Conservation (phyloP, 2,797 vertebrate species). For the Craterocephalus amniculus region DNA sequence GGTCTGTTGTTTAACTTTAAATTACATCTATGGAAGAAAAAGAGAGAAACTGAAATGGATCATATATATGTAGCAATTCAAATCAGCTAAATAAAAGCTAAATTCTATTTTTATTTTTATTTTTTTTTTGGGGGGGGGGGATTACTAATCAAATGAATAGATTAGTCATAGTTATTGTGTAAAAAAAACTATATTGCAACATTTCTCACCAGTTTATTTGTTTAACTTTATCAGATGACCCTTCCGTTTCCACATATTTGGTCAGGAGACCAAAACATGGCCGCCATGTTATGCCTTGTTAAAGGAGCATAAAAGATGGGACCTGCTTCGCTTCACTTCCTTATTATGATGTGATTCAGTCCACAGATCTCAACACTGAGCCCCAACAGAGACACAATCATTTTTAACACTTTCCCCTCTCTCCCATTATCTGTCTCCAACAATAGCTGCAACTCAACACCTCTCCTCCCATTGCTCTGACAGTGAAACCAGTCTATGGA, state of each 20-base stretch:
- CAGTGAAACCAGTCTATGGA: conserved; percentile 84
- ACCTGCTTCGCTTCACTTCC: conserved; percentile 78
- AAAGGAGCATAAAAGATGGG: conserved; percentile 68
- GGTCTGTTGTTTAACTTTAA: not conserved
- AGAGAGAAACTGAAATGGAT: not conserved
- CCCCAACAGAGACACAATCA: conserved; percentile 87
- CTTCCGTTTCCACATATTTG: conserved; percentile 69
- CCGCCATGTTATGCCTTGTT: conserved; percentile 76
- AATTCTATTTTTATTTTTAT: not conserved
- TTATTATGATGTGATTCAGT: conserved; percentile 87
- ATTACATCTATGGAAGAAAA: not conserved
- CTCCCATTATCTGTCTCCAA: conserved; percentile 72
- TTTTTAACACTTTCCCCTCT: conserved; percentile 82
- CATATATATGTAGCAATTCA: not conserved
- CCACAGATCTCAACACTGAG: conserved; percentile 77
- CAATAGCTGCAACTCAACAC: conserved; percentile 76
- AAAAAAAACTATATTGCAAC: not conserved
- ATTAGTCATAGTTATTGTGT: not conserved
- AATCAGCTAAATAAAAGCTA: not conserved
- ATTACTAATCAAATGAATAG: not conserved
- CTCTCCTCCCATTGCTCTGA: conserved; percentile 76
- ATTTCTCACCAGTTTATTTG: conserved; percentile 22
- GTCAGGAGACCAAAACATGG: conserved; percentile 75
- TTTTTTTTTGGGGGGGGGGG: not conserved
- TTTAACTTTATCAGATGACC: conserved; percentile 41